Evolutionary conservation across 2,888 invertebrate species (phyloP).

Genomic region (Thera obeliscata): DNA sequence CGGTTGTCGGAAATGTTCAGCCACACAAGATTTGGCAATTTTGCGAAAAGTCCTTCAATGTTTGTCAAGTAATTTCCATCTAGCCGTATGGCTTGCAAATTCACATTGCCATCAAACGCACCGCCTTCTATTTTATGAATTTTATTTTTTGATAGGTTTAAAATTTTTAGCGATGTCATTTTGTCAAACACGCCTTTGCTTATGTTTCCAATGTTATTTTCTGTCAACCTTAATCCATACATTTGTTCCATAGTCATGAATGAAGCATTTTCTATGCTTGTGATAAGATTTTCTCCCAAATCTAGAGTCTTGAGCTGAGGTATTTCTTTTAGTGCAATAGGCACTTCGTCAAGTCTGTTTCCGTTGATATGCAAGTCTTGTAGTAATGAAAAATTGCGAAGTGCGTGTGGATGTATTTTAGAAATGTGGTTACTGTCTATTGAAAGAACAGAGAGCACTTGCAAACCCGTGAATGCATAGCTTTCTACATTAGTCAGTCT

Average conservation of each 20-base stretch:
- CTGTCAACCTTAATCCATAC: constrained; percentile 91
- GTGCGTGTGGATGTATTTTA: constrained; percentile 89
- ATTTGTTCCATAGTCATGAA: constrained; percentile 92
- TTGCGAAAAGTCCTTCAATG: constrained; percentile 91
- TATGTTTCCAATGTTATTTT: constrained; percentile 92
- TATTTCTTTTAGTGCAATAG: constrained; percentile 89
- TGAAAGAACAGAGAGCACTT: constrained; percentile 90
- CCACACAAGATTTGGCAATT: constrained; percentile 92
- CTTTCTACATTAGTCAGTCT: constrained; percentile 89
- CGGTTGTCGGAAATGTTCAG: constrained; percentile 94
- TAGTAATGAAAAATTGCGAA: constrained; percentile 91
- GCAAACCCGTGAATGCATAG: constrained; percentile 90
- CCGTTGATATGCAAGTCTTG: constrained; percentile 93
- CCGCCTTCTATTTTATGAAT: constrained; percentile 91
- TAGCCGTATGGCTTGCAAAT: constrained; percentile 91
- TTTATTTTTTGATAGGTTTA: constrained; percentile 93
- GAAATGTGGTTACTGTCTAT: constrained; percentile 92
- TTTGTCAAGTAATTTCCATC: constrained; percentile 93
- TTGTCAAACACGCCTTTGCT: constrained; percentile 91
- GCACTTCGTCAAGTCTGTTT: constrained; percentile 90
- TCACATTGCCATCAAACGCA: constrained; percentile 90
- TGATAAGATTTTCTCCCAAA: constrained; percentile 93
- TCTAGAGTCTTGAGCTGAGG: constrained; percentile 91
- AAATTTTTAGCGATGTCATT: constrained; percentile 90
- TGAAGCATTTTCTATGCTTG: constrained; percentile 90